phyloP scores from a whole-genome alignment of 2,888 invertebrate genomes.

The Aporophyla nigra region DNA sequence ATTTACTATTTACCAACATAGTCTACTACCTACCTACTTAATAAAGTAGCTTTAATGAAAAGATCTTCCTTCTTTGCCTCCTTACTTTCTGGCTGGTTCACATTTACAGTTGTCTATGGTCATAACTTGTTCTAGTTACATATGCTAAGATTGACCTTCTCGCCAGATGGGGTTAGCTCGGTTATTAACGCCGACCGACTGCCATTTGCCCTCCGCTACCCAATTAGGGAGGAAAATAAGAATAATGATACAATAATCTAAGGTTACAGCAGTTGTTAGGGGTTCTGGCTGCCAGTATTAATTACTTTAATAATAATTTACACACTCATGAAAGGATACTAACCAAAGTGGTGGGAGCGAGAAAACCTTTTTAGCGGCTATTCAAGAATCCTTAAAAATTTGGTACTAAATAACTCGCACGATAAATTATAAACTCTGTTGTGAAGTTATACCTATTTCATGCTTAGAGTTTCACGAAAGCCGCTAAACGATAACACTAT shows the following conservation, averaged over 20 bases:
- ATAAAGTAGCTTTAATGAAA: background rate
- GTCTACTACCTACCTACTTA: background rate
- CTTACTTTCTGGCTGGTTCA: background rate
- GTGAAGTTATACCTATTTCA: too few species aligned
- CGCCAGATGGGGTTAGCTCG: slow-evolving; percentile 19
- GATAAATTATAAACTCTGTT: background rate
- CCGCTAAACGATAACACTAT: background rate
- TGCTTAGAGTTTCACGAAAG: background rate
- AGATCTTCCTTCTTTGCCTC: too few species aligned
- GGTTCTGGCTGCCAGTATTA: background rate
- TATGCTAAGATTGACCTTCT: slow-evolving; percentile 3
- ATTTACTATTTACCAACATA: too few species aligned
- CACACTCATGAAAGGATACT: background rate
- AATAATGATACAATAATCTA: slow-evolving; percentile 37
- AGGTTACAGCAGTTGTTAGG: slow-evolving; percentile 30
- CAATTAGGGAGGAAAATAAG: slow-evolving; percentile 35
- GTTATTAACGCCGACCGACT: slow-evolving; percentile 23
- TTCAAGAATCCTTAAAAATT: background rate
- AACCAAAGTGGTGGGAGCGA: background rate
- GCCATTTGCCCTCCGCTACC: slow-evolving; percentile 27
- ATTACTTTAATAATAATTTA: slow-evolving; percentile 1
- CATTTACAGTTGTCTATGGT: background rate
- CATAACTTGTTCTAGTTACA: background rate
- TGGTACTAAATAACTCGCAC: too few species aligned
- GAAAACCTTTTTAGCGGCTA: background rate